Conservation (phyloP, 2,113 vertebrate species). For the Meleagris gallopavo region DNA sequence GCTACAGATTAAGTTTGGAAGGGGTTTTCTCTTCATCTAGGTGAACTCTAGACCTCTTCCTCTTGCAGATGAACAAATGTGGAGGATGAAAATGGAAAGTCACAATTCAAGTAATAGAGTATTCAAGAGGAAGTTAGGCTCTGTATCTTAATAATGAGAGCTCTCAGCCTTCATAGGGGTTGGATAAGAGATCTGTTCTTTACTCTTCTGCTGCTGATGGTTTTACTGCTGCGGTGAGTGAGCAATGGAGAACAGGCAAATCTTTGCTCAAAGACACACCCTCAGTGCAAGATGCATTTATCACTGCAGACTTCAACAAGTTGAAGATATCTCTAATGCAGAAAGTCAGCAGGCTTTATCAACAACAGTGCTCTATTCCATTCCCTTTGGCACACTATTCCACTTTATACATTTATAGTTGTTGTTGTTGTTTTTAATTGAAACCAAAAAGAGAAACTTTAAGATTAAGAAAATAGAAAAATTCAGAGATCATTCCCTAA, state of each 20-base stretch:
- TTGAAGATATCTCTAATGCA: neutral
- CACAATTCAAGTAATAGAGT: neutral
- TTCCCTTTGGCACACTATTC: neutral
- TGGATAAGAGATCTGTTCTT: accelerated
- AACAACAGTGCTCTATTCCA: accelerated
- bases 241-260: neutral
- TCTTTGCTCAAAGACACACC: neutral
- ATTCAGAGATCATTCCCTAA: neutral
- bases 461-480: neutral
- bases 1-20: neutral
- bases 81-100: neutral
- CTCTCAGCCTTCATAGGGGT: accelerated
- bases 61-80: neutral
- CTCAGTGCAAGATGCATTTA: accelerated
- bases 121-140: neutral
- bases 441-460: accelerated
- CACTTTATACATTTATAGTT: neutral
- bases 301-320: neutral
- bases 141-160: accelerated
- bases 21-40: neutral
- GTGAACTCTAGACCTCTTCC: neutral
- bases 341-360: neutral
- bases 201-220: accelerated
- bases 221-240: neutral
- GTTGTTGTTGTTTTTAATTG: neutral